These are phyloP conservation scores for Anthophora plumipes DNA, from an alignment of 2,888 invertebrate genomes.

Conservation along the genomic window DNA sequence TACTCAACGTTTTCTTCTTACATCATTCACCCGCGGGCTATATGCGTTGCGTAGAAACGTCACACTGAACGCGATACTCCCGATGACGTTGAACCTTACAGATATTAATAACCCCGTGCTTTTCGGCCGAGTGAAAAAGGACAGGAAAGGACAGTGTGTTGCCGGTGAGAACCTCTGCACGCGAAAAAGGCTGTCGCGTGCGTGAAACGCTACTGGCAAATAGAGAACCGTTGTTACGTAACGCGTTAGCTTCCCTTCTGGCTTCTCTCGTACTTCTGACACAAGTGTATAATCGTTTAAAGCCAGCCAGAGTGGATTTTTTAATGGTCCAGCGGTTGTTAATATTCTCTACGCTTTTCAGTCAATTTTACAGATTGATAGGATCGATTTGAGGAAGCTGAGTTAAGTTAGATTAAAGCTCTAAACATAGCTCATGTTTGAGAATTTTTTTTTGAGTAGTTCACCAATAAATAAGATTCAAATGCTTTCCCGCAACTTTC, in stretches of 20 bases:
- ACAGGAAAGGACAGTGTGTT: no score
- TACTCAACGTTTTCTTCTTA: conserved; percentile 49
- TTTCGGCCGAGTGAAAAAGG: conserved; percentile 40
- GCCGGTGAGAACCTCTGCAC: neutral
- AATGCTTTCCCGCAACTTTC: no score
- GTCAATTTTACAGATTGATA: no score
- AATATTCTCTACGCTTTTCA: no score
- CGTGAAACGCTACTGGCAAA: conserved; percentile 8
- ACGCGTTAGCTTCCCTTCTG: neutral
- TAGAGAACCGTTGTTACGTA: conserved; percentile 30
- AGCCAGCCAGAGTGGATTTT: neutral
- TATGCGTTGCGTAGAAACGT: conserved; percentile 45
- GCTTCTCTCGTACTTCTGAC: conserved; percentile 16
- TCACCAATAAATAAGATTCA: no score
- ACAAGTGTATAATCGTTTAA: neutral
- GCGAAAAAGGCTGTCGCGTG: conserved; percentile 1
- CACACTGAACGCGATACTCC: conserved; percentile 39
- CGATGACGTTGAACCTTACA: conserved; percentile 60
- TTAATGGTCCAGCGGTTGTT: neutral
- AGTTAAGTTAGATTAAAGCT: no score
- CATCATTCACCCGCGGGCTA: conserved; percentile 46
- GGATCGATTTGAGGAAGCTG: no score
- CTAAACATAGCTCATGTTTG: no score
- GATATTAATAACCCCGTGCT: conserved; percentile 61
- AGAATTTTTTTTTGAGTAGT: no score